Base-by-base conservation (phyloP, 2,113 vertebrate genomes). In the Neotoma lepida region DNA sequence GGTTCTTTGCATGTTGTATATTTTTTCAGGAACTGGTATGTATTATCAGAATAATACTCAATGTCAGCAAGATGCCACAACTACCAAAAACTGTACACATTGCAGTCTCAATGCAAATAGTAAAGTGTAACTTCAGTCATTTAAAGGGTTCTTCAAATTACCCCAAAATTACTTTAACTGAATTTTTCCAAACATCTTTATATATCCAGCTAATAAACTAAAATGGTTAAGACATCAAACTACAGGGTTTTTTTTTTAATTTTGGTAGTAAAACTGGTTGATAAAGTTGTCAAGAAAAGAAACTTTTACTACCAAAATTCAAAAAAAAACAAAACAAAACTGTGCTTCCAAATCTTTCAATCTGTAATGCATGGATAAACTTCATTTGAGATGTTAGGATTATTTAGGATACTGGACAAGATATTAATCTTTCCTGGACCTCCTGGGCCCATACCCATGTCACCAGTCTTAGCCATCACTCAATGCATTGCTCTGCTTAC, bases 381-480 rank as follows among this genome's bases (percentile, higher is more conserved):
- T 78, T 99, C 99, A 28, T 99, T 99, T 97, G 99, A 99, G 95
- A 99, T 99, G 98, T 99, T 99, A 91, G 99, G 99, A 96, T 99
- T 99, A 98, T 99, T 99, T 97, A 99, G 98, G 91, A 99, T 98
- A 96, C 99, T 99, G 41, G 99, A 99, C 1, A 99, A 99, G 95
- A 99, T 99, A 98, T 98, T 99, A 97, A 99, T 98, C 98, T 99
- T 98, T 41, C 98, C 98, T 1, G 99, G 99, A 98, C 98, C 95
- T 0, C 99, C 99, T 17, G 98, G 97, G 97, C 99, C 99, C 98
- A 99, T 99, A 96, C 98, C 98, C 98, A 98, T 98, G 81, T 97
- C 98, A 81, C 98, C 97, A 81, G 97, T 98, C 51, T 97, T 97
- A 87, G 98, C 98, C 98, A 98, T 98, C 88, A 99, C 97, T 96